phyloP scores from a whole-genome alignment of 2,113 vertebrate genomes.

The Zeus faber region DNA sequence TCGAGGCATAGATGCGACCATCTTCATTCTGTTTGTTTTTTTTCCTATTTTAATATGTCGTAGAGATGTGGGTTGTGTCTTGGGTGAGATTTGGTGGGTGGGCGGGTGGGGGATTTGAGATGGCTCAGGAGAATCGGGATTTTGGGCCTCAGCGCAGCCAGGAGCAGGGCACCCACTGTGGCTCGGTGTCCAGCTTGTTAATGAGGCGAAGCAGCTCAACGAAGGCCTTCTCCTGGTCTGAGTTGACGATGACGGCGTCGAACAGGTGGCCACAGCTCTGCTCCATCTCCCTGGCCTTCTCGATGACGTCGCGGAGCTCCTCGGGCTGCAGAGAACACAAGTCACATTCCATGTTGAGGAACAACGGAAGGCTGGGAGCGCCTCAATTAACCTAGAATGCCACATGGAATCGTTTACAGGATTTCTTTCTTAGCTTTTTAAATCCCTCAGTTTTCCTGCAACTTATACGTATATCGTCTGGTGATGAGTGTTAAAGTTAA shows the following conservation, averaged over 20 bases:
- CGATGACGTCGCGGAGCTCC: constrained; percentile 95
- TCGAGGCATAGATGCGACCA: too few species aligned
- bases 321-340: constrained; percentile 79
- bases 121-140: neutral
- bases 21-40: too few species aligned
- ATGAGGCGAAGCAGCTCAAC: constrained; percentile 91
- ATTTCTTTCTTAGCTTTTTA: too few species aligned
- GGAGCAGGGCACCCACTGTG: constrained; percentile 96
- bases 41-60: too few species aligned
- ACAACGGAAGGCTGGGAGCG: too few species aligned
- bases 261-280: constrained; percentile 97
- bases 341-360: constrained; percentile 2
- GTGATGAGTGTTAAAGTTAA: too few species aligned
- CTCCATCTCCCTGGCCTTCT: constrained; percentile 97
- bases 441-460: too few species aligned
- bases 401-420: too few species aligned
- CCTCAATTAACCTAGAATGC: too few species aligned
- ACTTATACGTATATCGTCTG: too few species aligned
- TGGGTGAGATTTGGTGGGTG: too few species aligned
- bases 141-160: constrained; percentile 91
- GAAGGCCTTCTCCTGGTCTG: constrained; percentile 91
- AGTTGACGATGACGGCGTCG: constrained; percentile 92
- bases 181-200: constrained; percentile 98
- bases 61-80: too few species aligned
- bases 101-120: neutral